Base-by-base conservation (phyloP, 2,113 vertebrate genomes). In the Origma solitaria region DNA sequence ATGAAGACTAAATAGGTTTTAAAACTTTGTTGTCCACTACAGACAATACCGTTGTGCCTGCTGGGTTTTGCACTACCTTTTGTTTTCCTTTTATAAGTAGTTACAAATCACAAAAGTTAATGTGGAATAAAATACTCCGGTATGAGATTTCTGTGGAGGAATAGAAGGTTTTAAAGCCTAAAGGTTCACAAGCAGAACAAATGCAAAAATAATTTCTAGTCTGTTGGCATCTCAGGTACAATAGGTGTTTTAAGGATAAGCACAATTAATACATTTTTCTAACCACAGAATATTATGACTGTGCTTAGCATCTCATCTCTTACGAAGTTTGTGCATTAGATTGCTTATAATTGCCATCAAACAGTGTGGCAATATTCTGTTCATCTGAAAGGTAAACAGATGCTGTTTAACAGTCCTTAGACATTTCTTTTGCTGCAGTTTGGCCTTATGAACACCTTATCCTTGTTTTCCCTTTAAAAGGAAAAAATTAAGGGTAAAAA, bases 311-410 rank as follows among this genome's bases (percentile, higher is more conserved):
- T 69, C 75, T 95, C 51, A 22, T 89, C 50, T 91, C 90, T 88
- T 88, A 77, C 11, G 2, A 94, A 91, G 56, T 88, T 96, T 77
- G 58, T 81, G 85, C 88, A 88, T 97, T 93, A 93, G 56, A 93
- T 96, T 97, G 47, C 20, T 40, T 88, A 79, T 95, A 96, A 97
- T 97, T 96, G 93, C 84, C 93, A 61, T 73, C 66, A 84, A 96
- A 93, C 11, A 24, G 42, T 92, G 82, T 81, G 56, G 61, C 79
- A 40, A 47, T 27, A 86, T 87, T 91, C 86, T 97, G 57, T 89
- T 90, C 24, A 23, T 64, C 83, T 96, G 79, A 93, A 95, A 97
- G 82, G 87, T 83, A 93, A 96, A 95, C 80, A 93, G 96, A 93
- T 95, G 91, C 61, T 88, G 30, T 91, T 97, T 95, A 96, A 86